Evolutionary conservation across 2,888 invertebrate species (phyloP), one percentile per base, ranked within the genome.

Genomic region (Torymus tubicola): DNA sequence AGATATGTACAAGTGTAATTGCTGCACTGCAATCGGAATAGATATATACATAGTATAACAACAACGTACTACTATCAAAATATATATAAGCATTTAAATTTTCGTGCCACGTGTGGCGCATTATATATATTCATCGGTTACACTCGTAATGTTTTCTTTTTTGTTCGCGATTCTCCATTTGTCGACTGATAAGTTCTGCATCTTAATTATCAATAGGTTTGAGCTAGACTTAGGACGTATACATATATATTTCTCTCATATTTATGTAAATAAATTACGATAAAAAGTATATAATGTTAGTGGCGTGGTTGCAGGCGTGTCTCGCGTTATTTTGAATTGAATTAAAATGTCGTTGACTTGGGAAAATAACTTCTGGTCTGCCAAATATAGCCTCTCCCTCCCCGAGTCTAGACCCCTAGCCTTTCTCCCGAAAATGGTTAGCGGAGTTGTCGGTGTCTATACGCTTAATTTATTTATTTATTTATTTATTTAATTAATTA

Each of bases 281-380:
- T n/a, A 63, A 60, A 58, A 58, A 67, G 11, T n/a, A 16, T n/a
- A 16, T 65, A 50, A 8, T 65, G 21, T 24, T 18, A 21, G 24
- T n/a, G 16, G 24, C 42, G 14, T 24, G 31, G 42, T 5, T 42
- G 42, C 42, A 42, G 42, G 42, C 42, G 42, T 8, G 69, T 18
- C 42, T 42, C 11, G 21, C 21, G 2, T 50, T 21, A 21, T 21
- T 21, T 58, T 60, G 52, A 60, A 75, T 67, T n/a, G 52, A n/a
- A 58, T 68, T 69, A 76, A 63, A 50, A 55, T 64, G 52, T 58
- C 50, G 64, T 60, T 58, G 65, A 24, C 18, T 71, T 24, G 4
- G 21, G 21, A 61, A 77, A 70, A 50, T 60, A 31, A 63, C 12
- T 61, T 14, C 42, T 42, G 42, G 42, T 42, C 8, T 42, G 8